Evolutionary conservation across 2,888 invertebrate species (phyloP).

Genomic region (Clistopyga incitator): DNA sequence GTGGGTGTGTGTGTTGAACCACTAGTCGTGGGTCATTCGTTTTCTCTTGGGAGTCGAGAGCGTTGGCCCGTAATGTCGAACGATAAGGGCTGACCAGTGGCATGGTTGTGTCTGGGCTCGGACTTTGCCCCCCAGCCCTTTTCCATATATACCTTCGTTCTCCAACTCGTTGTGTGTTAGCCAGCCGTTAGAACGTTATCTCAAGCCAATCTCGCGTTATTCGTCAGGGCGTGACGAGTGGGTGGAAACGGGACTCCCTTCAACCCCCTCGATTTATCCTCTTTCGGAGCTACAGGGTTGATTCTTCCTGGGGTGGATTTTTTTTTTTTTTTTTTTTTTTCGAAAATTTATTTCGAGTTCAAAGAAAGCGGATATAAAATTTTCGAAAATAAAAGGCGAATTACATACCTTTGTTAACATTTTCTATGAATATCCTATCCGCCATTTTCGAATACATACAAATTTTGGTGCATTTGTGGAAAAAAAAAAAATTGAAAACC

Average conservation of each 20-base stretch:
- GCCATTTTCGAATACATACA: background rate
- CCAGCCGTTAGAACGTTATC: conserved; percentile 76
- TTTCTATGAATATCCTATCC: too few relatives aligned
- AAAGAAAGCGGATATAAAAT: too few relatives aligned
- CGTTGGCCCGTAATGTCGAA: conserved; percentile 72
- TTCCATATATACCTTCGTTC: conserved; percentile 17
- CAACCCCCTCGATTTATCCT: conserved; percentile 57
- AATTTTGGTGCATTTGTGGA: background rate
- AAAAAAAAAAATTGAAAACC: background rate
- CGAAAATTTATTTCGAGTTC: too few relatives aligned
- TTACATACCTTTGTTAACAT: too few relatives aligned
- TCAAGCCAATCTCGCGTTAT: conserved; percentile 73
- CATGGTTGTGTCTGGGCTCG: conserved; percentile 61
- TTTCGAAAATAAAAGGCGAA: too few relatives aligned
- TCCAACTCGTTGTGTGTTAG: conserved; percentile 70
- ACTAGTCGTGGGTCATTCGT: conserved; percentile 68
- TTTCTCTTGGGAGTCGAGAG: conserved; percentile 64
- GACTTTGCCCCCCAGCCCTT: conserved; percentile 54
- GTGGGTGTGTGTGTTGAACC: too few relatives aligned
- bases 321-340: background rate
- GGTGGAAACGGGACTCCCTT: conserved; percentile 68
- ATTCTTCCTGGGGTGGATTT: too few relatives aligned
- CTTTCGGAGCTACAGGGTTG: background rate
- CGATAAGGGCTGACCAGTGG: conserved; percentile 73
- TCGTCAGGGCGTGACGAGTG: conserved; percentile 77